Conservation (phyloP, 64 coral and sea anemone genomes). For the Cladopsammia gracilis region DNA sequence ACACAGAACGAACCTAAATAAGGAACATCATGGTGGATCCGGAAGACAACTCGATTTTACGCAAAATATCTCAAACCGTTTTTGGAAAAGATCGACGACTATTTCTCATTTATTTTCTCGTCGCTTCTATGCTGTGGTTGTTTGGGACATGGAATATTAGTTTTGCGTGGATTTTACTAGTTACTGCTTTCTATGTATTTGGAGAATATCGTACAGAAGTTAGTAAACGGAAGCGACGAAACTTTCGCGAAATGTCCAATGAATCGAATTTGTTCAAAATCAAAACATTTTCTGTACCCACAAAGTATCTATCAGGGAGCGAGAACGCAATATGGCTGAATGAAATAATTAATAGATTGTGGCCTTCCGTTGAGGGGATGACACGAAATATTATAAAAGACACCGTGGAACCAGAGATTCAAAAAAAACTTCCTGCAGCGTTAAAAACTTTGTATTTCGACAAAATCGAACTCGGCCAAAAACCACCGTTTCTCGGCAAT, state of each 20-base stretch:
- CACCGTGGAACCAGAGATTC: slow-evolving; percentile 78
- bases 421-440: slow-evolving; percentile 71
- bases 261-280: slow-evolving; percentile 53
- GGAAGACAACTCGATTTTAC: neutral
- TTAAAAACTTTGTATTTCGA: slow-evolving; percentile 80
- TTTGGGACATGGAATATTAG: slow-evolving; percentile 77
- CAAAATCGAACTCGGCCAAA: slow-evolving; percentile 76
- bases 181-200: slow-evolving; percentile 59
- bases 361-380: slow-evolving; percentile 86
- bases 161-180: slow-evolving; percentile 85
- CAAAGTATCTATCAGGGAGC: slow-evolving; percentile 70
- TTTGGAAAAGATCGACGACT: neutral
- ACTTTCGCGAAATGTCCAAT: slow-evolving; percentile 51
- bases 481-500: slow-evolving; percentile 72
- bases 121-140: slow-evolving; percentile 70
- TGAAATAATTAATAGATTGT: slow-evolving; percentile 81
- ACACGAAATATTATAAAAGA: slow-evolving; percentile 73
- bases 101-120: slow-evolving; percentile 25
- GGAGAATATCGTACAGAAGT: slow-evolving; percentile 57
- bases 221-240: slow-evolving; percentile 56
- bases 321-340: slow-evolving; percentile 85
- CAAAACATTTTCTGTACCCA: slow-evolving; percentile 50
- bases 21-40: neutral
- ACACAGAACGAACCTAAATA: too few species aligned
- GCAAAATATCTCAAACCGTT: neutral